Conservation (phyloP, 2,113 vertebrate species). For the Phodopus roborovskii region DNA sequence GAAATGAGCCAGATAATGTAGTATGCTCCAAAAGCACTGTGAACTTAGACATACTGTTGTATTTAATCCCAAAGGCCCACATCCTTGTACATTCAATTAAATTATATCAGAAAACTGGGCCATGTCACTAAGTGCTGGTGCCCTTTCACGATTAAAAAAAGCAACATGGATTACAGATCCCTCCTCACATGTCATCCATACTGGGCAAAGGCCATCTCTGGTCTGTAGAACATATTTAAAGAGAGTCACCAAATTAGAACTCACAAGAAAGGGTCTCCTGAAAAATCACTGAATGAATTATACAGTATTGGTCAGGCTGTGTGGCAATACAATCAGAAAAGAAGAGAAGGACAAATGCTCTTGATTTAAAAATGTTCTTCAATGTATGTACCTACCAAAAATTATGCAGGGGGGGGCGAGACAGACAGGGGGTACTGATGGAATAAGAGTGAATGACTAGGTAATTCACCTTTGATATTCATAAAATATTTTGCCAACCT, state of each 20-base stretch:
- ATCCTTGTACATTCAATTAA: slow-evolving; percentile 42
- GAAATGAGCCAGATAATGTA: slow-evolving; percentile 42
- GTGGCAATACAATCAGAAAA: not conserved
- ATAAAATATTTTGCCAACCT: not conserved
- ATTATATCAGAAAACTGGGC: slow-evolving; percentile 60
- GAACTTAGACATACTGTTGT: slow-evolving; percentile 32
- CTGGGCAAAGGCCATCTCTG: slow-evolving; percentile 33
- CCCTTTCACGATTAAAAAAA: slow-evolving; percentile 63
- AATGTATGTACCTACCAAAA: slow-evolving; percentile 5
- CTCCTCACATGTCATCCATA: not conserved
- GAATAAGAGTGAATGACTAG: not conserved
- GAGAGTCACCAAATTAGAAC: slow-evolving; percentile 57
- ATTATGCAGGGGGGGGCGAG: not conserved
- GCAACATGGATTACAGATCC: not conserved
- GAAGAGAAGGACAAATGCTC: slow-evolving; percentile 9
- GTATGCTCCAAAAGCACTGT: slow-evolving; percentile 31
- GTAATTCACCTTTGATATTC: slow-evolving; percentile 1
- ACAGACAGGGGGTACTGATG: not conserved
- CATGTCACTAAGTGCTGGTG: slow-evolving; percentile 34
- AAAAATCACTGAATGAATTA: slow-evolving; percentile 10
- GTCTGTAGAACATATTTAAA: slow-evolving; percentile 23
- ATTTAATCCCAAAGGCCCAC: slow-evolving; percentile 48
- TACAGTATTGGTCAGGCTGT: not conserved
- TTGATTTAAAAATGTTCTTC: slow-evolving; percentile 19
- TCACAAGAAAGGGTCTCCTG: slow-evolving; percentile 22